Base-by-base conservation (phyloP, 2,113 vertebrate species). In the Oostethus manadensis region DNA sequence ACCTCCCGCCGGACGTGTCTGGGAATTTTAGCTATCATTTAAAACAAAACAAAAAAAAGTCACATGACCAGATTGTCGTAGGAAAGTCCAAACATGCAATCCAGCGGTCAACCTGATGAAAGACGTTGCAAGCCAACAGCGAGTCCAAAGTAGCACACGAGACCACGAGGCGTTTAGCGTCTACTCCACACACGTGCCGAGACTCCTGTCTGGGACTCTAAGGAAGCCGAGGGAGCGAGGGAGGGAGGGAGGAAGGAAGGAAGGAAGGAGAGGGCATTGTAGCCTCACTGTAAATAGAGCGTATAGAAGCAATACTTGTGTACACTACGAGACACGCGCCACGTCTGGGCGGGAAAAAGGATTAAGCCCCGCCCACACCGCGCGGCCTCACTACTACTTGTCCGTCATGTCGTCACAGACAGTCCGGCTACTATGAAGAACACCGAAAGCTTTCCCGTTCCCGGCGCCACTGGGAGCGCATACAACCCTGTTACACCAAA, bases 401-500 rank as follows among this genome's bases (percentile, higher is more conserved):
- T 35, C 35, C 13, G 51, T 38, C 10, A 38, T 11, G 35, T 38
- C 35, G 4, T 38, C 35, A 38, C 35, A 8, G 35, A 38, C 35
- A 38, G 10, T 38, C 51, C 15, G 17, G 33, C 51, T 38, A 35
- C 50, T 53, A 4, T 16, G 23, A 33, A 53, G 15, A 53, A 53
- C 51, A 38, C 26, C 3, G 17, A 35, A 38, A 38, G 38, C 17
- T 16, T 35, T 29, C 18, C n/a, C 6, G 60, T 77, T 80, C 71
- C 62, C 73, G 71, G 73, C 68, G 79, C 66, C 66, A 20, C n/a
- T 9, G 45, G 1, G 18, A 16, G 10, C 23, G 23, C 23, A 2
- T 68, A 58, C 60, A 80, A 88, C 85, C 85, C 87, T 88, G 85
- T 88, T 81, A 58, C 74, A 84, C 81, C 82, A 85, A 64, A 76